A percentile compares a stretch with the other conserved stretches of the same genome.
phyloP scores from a whole-genome alignment of 2,888 invertebrate species.

The Eucriotettix oculatus region DNA sequence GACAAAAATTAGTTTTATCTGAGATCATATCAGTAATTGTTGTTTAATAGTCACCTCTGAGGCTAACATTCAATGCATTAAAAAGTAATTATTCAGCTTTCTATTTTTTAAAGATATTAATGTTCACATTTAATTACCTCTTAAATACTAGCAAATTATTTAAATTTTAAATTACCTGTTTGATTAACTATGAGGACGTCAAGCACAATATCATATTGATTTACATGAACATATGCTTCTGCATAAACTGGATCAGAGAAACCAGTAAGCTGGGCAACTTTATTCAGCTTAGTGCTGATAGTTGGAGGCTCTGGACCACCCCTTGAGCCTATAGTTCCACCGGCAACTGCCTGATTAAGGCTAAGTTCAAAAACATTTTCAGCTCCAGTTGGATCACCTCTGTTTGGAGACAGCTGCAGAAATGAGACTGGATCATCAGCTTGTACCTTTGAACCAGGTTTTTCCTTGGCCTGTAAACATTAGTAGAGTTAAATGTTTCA shows the following conservation, averaged over 20 bases:
- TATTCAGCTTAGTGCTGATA: slow-evolving; percentile 31
- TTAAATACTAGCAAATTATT: no score
- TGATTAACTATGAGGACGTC: slow-evolving; percentile 98
- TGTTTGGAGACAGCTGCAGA: slow-evolving; percentile 52
- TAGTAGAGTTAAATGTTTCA: no score
- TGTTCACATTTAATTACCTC: no score
- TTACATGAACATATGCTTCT: slow-evolving; percentile 98
- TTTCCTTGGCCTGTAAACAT: slow-evolving; percentile 43
- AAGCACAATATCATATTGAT: slow-evolving; percentile 95
- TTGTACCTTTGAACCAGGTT: slow-evolving; percentile 50
- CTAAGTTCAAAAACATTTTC: slow-evolving; percentile 90
- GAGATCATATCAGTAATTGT: no score
- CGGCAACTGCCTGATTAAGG: slow-evolving; percentile 74
- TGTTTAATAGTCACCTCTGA: not conserved
- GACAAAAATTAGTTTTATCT: no score
- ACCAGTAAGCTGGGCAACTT: slow-evolving; percentile 89
- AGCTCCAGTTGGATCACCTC: slow-evolving; percentile 38
- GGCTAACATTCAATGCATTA: no score
- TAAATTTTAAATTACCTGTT: slow-evolving; percentile 63
- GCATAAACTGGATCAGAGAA: slow-evolving; percentile 99
- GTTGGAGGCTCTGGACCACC: not conserved
- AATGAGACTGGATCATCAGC: slow-evolving; percentile 76
- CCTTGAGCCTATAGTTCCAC: slow-evolving; percentile 24
- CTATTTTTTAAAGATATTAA: no score
- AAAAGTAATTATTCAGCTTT: no score